phyloP scores from a whole-genome alignment of 2,113 vertebrate genomes.

The Phylloscopus whistleri region DNA sequence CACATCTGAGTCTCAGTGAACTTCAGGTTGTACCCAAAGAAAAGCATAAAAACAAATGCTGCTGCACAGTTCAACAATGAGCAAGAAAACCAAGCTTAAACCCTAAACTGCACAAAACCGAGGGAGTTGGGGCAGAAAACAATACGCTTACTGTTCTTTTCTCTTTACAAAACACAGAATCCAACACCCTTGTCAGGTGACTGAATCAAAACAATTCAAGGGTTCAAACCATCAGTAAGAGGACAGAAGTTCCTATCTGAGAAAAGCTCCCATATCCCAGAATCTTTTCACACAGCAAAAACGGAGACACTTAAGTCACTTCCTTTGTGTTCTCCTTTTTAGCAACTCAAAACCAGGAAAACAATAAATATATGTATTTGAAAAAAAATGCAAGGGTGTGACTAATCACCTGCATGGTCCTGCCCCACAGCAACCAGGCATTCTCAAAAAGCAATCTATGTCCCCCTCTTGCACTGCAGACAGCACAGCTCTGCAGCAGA shows the following conservation, averaged over 20 bases:
- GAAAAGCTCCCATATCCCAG: neutral
- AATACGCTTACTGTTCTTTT: accelerated
- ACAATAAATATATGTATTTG: accelerated
- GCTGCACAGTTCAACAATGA: neutral
- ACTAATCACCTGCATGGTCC: neutral
- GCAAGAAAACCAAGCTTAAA: neutral
- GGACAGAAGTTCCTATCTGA: neutral
- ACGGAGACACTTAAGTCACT: accelerated
- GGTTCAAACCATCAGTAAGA: neutral
- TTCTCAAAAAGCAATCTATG: neutral
- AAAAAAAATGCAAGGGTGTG: neutral
- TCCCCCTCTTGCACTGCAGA: neutral
- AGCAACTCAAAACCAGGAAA: neutral
- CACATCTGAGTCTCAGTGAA: accelerated
- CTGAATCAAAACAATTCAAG: neutral
- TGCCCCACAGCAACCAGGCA: neutral
- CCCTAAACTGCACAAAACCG: neutral
- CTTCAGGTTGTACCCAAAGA: neutral
- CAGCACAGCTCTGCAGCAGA: neutral
- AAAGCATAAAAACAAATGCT: neutral
- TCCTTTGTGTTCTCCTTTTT: neutral
- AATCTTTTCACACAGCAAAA: neutral
- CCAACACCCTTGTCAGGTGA: neutral
- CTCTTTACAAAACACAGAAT: neutral
- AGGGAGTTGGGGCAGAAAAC: neutral